Evolutionary conservation across 2,113 vertebrate genomes (phyloP).

Genomic region (Ursus arctos): DNA sequence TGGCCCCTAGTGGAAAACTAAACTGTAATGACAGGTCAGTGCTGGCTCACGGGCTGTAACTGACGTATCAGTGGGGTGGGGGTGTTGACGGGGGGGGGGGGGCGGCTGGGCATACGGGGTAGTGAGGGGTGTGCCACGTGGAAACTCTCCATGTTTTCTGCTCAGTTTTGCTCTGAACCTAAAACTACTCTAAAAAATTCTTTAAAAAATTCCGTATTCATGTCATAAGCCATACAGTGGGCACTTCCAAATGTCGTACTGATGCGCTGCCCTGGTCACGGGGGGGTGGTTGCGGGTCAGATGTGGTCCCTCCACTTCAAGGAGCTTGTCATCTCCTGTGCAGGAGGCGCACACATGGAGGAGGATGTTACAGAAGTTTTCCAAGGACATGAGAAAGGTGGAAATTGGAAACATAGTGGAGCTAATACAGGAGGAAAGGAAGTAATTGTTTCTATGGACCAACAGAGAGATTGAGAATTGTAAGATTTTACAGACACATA

Average conservation of each 20-base stretch:
- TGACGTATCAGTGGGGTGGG: background rate
- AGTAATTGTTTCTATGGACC: background rate
- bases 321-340: background rate
- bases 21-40: background rate
- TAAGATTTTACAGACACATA: background rate
- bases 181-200: background rate
- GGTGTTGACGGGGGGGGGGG: too few species aligned
- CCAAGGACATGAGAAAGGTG: background rate
- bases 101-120: too few species aligned
- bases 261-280: background rate
- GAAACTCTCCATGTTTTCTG: background rate
- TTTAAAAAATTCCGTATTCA: background rate
- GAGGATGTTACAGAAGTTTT: background rate
- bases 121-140: background rate
- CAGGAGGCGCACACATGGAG: accelerated
- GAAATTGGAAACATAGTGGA: background rate
- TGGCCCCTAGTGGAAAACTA: background rate
- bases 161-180: background rate
- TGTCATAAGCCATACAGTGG: background rate
- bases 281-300: too few species aligned
- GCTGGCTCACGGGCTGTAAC: background rate
- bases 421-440: background rate
- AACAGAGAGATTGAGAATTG: background rate
- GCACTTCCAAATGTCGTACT: background rate
- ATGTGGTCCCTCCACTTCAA: background rate